Conservation (phyloP, 2,888 invertebrate species). For the Drosophila eohydei region DNA sequence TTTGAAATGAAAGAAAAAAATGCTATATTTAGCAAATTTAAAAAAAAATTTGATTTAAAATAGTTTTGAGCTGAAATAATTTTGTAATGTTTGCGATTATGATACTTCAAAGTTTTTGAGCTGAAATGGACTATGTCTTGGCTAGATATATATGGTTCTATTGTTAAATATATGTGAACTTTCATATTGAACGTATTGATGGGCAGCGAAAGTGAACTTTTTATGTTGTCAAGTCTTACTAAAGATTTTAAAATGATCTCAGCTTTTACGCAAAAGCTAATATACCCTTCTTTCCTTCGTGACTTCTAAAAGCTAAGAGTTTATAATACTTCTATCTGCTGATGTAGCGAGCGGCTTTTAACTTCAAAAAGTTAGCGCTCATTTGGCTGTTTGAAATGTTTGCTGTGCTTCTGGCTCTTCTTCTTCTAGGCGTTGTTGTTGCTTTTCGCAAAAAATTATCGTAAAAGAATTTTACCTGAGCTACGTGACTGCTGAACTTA, state of each 20-base stretch:
- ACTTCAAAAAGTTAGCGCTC: conserved; percentile 33
- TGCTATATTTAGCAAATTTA: background rate
- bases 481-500: conserved; percentile 82
- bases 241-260: no score
- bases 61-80: background rate
- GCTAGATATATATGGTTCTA: no score
- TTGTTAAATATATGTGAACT: no score
- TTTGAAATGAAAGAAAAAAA: background rate
- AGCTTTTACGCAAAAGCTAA: no score
- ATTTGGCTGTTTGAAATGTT: conserved; percentile 41
- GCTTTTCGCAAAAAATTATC: conserved; percentile 70
- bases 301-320: background rate
- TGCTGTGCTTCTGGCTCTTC: conserved; percentile 29
- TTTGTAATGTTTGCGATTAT: background rate
- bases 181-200: no score
- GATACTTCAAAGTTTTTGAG: background rate
- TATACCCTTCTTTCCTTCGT: background rate
- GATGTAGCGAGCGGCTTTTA: conserved; percentile 20
- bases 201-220: no score
- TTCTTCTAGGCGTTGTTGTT: conserved; percentile 31
- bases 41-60: background rate
- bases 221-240: no score
- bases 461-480: conserved; percentile 83
- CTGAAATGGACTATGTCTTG: background rate
- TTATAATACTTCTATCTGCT: conserved; percentile 29